Conservation (phyloP, 2,888 invertebrate species). For the Linnaemya vulpina region DNA sequence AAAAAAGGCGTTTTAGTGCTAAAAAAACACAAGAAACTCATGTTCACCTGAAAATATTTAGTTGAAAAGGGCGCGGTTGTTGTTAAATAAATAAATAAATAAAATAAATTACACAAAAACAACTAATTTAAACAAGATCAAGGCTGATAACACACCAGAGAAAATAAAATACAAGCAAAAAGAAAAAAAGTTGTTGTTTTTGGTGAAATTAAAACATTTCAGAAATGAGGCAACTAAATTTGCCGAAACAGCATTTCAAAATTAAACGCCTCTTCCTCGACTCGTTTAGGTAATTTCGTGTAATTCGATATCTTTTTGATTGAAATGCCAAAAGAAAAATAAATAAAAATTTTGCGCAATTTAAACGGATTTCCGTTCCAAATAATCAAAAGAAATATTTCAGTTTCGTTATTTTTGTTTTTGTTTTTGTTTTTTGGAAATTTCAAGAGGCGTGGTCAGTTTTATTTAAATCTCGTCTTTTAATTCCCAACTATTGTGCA, state of each 20-base stretch:
- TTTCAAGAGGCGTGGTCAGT: conserved; percentile 70
- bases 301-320: conserved; percentile 42
- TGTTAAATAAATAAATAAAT: conserved; percentile 66
- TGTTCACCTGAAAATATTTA: conserved; percentile 43
- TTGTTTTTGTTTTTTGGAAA: background rate
- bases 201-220: conserved; percentile 39
- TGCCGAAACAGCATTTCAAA: conserved; percentile 28
- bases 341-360: background rate
- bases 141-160: conserved; percentile 37
- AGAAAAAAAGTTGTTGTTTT: conserved; percentile 18
- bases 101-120: conserved; percentile 60
- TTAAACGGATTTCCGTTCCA: conserved; percentile 64
- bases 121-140: conserved; percentile 69
- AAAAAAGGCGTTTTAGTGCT: conserved; percentile 70
- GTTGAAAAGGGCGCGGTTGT: conserved; percentile 67
- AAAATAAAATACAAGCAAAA: conserved; percentile 8
- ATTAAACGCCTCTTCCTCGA: conserved; percentile 60
- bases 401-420: background rate
- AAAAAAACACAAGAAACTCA: conserved; percentile 57
- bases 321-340: background rate
- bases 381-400: conserved; percentile 32
- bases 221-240: conserved; percentile 15
- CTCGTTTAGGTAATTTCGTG: conserved; percentile 2
- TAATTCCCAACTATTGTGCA: conserved; percentile 50
- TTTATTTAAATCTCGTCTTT: conserved; percentile 63